Evolutionary conservation across 2,888 invertebrate species (phyloP).

Genomic region (Dorcus parallelipipedus): DNA sequence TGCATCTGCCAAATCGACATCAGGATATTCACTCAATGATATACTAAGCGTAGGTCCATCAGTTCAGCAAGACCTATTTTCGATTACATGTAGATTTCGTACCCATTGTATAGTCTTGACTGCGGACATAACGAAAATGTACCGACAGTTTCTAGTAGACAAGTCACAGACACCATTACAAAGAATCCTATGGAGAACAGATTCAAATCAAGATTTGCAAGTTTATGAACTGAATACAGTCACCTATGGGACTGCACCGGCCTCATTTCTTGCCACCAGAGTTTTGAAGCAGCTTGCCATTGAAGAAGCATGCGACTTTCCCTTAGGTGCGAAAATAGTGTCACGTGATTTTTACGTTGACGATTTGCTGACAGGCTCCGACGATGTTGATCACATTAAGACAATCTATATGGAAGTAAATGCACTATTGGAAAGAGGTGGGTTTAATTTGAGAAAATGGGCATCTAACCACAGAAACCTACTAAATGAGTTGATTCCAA

Average conservation of each 20-base stretch:
- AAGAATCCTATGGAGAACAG: background rate
- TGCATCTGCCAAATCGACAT: constrained; percentile 5
- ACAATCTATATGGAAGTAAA: background rate
- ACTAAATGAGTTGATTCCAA: background rate
- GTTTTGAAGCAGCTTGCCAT: background rate
- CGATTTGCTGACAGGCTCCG: background rate
- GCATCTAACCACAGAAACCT: background rate
- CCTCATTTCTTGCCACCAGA: constrained; percentile 1
- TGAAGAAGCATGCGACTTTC: background rate
- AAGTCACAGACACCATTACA: background rate
- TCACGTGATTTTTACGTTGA: constrained; percentile 2
- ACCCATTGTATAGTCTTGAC: background rate
- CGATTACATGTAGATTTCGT: background rate
- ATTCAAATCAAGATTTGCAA: background rate
- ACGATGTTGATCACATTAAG: background rate
- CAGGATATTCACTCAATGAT: constrained; percentile 8
- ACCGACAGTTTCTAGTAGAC: background rate
- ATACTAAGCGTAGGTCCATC: background rate
- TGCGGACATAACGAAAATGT: constrained; percentile 1
- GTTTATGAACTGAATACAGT: background rate
- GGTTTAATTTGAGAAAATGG: background rate
- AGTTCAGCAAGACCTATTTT: constrained; percentile 7
- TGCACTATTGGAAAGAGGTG: background rate
- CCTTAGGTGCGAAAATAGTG: background rate
- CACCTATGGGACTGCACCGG: background rate